Percentiles rank a stretch among this genome's conserved stretches.
phyloP scores from a whole-genome alignment of 2,888 invertebrate species.

The Globia sparganii region DNA sequence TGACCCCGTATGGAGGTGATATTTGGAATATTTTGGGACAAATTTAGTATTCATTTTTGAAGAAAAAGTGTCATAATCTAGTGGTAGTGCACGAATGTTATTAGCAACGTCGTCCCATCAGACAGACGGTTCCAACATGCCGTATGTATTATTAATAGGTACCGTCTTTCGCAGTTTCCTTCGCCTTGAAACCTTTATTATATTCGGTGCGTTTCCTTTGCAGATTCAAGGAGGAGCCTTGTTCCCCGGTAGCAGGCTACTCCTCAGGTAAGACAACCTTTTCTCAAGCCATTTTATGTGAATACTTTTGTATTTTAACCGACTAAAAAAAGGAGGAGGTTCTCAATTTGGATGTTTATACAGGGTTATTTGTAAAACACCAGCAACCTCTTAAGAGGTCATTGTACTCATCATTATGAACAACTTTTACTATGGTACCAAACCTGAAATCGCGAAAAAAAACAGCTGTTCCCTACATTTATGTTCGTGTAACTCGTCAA shows the following conservation, averaged over 20 bases:
- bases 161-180: constrained; percentile 4
- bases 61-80: not conserved
- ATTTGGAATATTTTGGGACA: not conserved
- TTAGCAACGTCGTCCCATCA: not conserved
- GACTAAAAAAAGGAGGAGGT: too few species aligned
- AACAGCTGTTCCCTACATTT: too few species aligned
- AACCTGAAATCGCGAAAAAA: too few species aligned
- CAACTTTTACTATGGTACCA: too few species aligned
- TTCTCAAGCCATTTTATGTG: not conserved
- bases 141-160: constrained; percentile 25
- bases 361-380: too few species aligned
- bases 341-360: too few species aligned
- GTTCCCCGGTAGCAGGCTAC: constrained; percentile 67
- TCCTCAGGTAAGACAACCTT: constrained; percentile 69
- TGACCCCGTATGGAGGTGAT: not conserved
- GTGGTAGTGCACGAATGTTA: not conserved
- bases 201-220: constrained; percentile 60
- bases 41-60: too few species aligned
- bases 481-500: too few species aligned
- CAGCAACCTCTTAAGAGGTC: too few species aligned
- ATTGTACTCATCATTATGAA: too few species aligned
- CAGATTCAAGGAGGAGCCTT: constrained; percentile 84
- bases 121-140: constrained; percentile 5
- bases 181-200: constrained; percentile 26
- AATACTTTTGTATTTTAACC: too few species aligned